Percentiles rank a stretch among this genome's conserved stretches.
These are phyloP conservation scores for Dermatophagoides farinae DNA, from an alignment of 1,140 invertebrate species.

Conservation along the genomic window DNA sequence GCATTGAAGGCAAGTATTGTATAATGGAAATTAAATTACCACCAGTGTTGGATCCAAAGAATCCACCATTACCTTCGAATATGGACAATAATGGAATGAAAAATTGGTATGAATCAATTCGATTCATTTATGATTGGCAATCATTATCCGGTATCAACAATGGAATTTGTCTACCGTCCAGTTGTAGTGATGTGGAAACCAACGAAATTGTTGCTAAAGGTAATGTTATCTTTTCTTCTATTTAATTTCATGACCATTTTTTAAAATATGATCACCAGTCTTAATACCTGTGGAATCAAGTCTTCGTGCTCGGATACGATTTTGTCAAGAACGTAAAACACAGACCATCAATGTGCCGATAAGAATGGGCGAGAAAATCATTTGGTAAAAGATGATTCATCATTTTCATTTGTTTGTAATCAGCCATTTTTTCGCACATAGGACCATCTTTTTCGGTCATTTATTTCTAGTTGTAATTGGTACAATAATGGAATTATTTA, in stretches of 20 bases:
- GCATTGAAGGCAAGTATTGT: conserved; percentile 1
- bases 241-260: background rate
- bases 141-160: background rate
- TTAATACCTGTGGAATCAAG: background rate
- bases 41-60: background rate
- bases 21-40: background rate
- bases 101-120: background rate
- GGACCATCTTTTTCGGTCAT: background rate
- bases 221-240: background rate
- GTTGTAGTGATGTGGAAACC: background rate
- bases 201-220: background rate
- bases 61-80: background rate
- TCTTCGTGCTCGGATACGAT: background rate
- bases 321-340: background rate
- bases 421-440: background rate
- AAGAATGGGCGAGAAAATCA: background rate
- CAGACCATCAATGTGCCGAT: background rate
- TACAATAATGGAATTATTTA: background rate
- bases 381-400: background rate
- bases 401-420: background rate
- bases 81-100: background rate
- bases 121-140: conserved; percentile 1
- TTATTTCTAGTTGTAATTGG: background rate
- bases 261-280: background rate
- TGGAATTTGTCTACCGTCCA: conserved; percentile 2